A percentile compares a stretch with the other conserved stretches of the same genome.
phyloP scores from a whole-genome alignment of 1,140 invertebrate species.

The Rhynchophorus ferrugineus region DNA sequence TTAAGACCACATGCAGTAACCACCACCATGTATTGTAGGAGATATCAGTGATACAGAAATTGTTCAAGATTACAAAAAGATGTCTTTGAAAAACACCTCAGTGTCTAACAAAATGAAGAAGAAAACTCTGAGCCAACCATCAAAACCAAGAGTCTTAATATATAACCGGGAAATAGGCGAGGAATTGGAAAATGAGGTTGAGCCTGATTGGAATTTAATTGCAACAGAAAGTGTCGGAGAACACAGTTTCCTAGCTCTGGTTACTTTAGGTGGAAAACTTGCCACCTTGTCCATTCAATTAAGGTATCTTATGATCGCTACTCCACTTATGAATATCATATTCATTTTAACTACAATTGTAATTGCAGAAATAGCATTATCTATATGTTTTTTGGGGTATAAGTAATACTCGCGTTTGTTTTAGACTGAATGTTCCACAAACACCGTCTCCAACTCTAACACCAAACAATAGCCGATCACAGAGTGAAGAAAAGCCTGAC shows the following conservation, averaged over 20 bases:
- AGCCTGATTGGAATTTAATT: conserved; percentile 61
- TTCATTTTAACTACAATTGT: conserved; percentile 1
- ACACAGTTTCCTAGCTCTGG: conserved; percentile 58
- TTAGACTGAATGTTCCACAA: conserved; percentile 45
- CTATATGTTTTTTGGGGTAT: too few relatives aligned
- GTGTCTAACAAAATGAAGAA: conserved; percentile 38
- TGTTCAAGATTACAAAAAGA: conserved; percentile 74
- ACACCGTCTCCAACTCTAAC: conserved; percentile 41
- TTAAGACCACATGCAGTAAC: too few relatives aligned
- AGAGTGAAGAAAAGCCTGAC: conserved; percentile 44
- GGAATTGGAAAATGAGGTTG: conserved; percentile 47
- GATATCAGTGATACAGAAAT: conserved; percentile 65
- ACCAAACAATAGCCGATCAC: conserved; percentile 34
- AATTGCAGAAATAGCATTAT: not conserved
- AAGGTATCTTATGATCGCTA: too few relatives aligned
- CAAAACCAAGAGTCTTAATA: conserved; percentile 55
- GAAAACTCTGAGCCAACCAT: conserved; percentile 48
- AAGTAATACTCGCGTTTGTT: too few relatives aligned
- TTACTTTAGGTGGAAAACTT: conserved; percentile 55
- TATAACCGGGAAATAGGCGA: conserved; percentile 53
- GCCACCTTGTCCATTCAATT: conserved; percentile 57
- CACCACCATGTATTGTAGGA: conserved; percentile 22
- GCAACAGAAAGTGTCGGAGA: conserved; percentile 52
- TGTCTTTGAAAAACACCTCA: conserved; percentile 47
- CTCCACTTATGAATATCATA: too few relatives aligned